Evolutionary conservation across 2,113 vertebrate species (phyloP), one percentile per base, ranked within the genome.

Genomic region (Cheirogaleus medius): DNA sequence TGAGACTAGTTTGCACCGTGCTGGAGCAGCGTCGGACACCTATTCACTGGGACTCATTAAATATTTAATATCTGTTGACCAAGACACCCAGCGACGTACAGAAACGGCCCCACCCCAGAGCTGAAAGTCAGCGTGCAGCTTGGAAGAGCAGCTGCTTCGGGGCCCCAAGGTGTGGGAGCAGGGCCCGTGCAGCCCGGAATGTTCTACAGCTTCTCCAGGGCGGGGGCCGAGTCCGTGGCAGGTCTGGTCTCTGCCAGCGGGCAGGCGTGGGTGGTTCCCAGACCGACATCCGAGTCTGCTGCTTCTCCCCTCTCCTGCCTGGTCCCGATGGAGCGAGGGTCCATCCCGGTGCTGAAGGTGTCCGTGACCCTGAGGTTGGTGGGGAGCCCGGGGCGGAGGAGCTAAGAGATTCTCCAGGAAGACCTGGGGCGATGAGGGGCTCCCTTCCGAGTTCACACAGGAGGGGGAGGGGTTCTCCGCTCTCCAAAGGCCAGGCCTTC

Each of bases 251-350:
- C 29, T 5, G 10, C 27, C 39, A 37, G 68, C 44, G 27, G 11
- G 12, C 20, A 9, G 0, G 3, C 8, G 54, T 29, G 39, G 8
- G 14, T 60, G 18, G 3, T 23, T 12, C 15, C 63, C 37, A 34
- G 42, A 6, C 17, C 32, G 8, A 10, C 11, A 1, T 23, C 34
- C 1, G 34, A 23, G 0, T 25, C 6, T 68, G 4, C 49, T 29
- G 0, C 17, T 37, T 80, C 32, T 49, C 29, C 23, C 20, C 14
- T 81, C 37, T 85, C 23, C 58, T 4, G 0, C 42, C 27, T 14
- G 25, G 54, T 34, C 71, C 15, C 0, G 0, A 1, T 10, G 58
- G 34, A 90, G 73, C 14, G 1, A 84, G 52, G 10, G 2, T 14
- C 49, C 14, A 25, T n/a, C 20, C 29, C 0, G 54, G 7, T 6